Base-by-base conservation (phyloP, 1,140 invertebrate genomes). In the Agrypnia vestita region DNA sequence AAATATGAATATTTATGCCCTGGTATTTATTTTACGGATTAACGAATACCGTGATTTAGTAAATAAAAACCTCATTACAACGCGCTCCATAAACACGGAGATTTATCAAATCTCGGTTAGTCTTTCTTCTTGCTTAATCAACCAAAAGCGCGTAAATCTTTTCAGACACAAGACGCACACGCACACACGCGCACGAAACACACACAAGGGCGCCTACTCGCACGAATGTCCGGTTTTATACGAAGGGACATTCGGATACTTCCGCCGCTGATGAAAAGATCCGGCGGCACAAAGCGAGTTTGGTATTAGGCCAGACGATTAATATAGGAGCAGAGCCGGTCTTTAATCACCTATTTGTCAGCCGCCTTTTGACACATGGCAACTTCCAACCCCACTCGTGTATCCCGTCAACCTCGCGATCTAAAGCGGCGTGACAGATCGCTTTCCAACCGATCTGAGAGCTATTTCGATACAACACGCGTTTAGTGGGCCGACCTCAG, bases 271-370 rank as follows among this genome's bases (percentile, higher is more conserved):
- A 35, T 64, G 61, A 35, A 69, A 69, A 69, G 64, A 47, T 69
- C 64, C 64, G 64, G 64, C 44, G 44, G 64, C 64, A 69, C 64
- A 69, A 69, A 69, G 64, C 64, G 46, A n/a, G 64, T 47, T 47
- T 21, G 62, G 17, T 69, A 69, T 69, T 69, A 69, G 64, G 64
- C 64, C 64, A 69, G 49, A 64, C 51, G 25, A 56, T 71, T 77
- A 73, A 81, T 73, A 78, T 59, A 61, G 72, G 43, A 49, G n/a
- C 62, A 15, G 59, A 61, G 67, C 43, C 46, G 77, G 72, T 79
- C 76, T 82, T 82, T 82, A 82, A 82, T 82, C 80, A 79, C 73
- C 80, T 76, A 82, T 82, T 79, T 82, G 80, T 79, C 80, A 79
- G 73, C 21, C 62, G 76, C 72, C 73, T 79, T 79, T 69, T 71